A percentile compares a stretch with the other conserved stretches of the same genome.
Evolutionary conservation across 2,113 vertebrate species (phyloP).

Genomic region (Oceanodroma tethys): DNA sequence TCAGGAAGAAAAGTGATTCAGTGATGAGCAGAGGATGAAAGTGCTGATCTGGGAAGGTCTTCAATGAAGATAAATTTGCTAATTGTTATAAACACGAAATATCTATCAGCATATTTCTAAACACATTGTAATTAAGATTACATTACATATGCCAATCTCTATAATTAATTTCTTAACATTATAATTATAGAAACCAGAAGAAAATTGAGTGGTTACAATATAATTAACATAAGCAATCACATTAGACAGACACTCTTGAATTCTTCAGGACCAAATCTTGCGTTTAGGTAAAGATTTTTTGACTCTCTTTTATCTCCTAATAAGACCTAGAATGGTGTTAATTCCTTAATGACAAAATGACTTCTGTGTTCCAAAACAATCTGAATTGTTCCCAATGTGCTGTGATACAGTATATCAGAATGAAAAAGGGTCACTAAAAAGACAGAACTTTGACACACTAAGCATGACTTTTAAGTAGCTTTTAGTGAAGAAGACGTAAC

Average conservation of each 20-base stretch:
- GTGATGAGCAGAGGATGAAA: neutral
- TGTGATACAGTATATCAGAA: neutral
- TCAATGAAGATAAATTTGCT: neutral
- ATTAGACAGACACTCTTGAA: neutral
- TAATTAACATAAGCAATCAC: neutral
- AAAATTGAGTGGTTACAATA: neutral
- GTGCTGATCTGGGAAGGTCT: neutral
- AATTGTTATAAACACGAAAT: neutral
- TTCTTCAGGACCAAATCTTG: neutral
- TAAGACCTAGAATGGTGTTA: neutral
- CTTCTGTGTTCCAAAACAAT: neutral
- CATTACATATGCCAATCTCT: neutral
- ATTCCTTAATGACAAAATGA: neutral
- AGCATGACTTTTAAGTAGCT: neutral
- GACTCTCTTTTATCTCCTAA: neutral
- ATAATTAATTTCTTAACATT: neutral
- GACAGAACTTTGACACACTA: neutral
- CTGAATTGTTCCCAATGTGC: neutral
- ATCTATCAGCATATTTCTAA: neutral
- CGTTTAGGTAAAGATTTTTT: neutral
- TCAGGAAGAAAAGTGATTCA: neutral
- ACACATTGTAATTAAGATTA: neutral
- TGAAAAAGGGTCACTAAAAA: neutral
- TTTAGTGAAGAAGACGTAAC: neutral
- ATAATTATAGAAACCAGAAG: conserved; percentile 4